A percentile compares a stretch with the other conserved stretches of the same genome.
Conservation (phyloP, 2,888 invertebrate genomes). For the Limnephilus marmoratus region DNA sequence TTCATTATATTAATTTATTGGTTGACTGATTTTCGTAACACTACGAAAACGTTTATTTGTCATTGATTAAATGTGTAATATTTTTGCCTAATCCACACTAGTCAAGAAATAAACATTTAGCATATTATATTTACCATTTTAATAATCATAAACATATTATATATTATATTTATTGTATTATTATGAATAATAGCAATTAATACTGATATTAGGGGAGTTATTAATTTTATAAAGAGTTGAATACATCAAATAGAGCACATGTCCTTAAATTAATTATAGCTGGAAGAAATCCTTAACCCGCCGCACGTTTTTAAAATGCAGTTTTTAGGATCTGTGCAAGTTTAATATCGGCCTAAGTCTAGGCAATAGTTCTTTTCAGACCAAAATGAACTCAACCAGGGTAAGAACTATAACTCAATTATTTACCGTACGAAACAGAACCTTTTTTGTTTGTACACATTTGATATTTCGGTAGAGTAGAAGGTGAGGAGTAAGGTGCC, state of each 20-base stretch:
- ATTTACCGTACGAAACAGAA: not conserved
- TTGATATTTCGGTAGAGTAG: not conserved
- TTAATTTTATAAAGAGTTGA: not conserved
- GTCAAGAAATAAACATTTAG: constrained; percentile 31
- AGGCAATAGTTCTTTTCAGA: not conserved
- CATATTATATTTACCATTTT: constrained; percentile 43
- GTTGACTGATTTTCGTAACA: constrained; percentile 5
- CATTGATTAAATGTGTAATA: constrained; percentile 35
- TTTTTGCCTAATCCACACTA: constrained; percentile 48
- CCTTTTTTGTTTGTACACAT: not conserved
- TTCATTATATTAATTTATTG: not conserved
- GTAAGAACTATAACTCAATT: not conserved
- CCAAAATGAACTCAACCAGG: not conserved
- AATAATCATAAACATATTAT: not conserved
- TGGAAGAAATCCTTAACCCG: not conserved
- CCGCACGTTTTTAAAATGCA: not conserved
- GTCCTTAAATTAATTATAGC: constrained; percentile 2
- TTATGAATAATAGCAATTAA: not conserved
- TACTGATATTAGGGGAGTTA: not conserved
- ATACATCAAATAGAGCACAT: not conserved
- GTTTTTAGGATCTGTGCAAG: not conserved
- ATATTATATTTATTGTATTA: not conserved
- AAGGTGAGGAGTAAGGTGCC: constrained; percentile 19
- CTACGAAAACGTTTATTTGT: constrained; percentile 11
- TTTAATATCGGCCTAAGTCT: not conserved